Percentiles rank a stretch among this genome's conserved stretches.
Evolutionary conservation across 2,888 invertebrate genomes (phyloP).

Genomic region (Lottia scabra): DNA sequence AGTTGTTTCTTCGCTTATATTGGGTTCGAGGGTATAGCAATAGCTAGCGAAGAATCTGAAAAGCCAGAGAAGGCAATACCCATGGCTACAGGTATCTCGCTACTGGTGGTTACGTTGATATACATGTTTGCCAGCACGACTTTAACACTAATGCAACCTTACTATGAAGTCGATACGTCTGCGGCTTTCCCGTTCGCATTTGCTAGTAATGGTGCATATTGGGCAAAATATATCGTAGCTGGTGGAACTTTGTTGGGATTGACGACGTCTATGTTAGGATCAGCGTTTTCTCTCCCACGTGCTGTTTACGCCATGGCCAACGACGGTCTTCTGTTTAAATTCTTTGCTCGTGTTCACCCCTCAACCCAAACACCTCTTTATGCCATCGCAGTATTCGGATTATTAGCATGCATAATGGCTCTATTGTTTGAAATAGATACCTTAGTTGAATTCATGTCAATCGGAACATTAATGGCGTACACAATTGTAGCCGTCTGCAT

Average conservation of each 20-base stretch:
- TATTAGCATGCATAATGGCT: constrained; percentile 75
- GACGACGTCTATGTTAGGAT: constrained; percentile 75
- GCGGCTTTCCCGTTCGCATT: constrained; percentile 66
- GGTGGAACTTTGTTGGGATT: constrained; percentile 64
- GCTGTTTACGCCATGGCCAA: constrained; percentile 92
- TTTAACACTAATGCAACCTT: constrained; percentile 63
- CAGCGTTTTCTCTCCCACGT: constrained; percentile 86
- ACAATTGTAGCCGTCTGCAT: constrained; percentile 92
- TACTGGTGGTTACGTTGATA: constrained; percentile 58
- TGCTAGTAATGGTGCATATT: constrained; percentile 51
- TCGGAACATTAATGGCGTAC: constrained; percentile 92
- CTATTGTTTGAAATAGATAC: constrained; percentile 88
- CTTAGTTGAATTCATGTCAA: constrained; percentile 94
- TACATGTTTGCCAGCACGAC: constrained; percentile 60
- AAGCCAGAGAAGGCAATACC: constrained; percentile 68
- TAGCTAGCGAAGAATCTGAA: constrained; percentile 69
- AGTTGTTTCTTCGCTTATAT: constrained; percentile 70
- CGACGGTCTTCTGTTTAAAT: constrained; percentile 85
- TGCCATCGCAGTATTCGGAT: constrained; percentile 61
- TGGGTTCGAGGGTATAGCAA: constrained; percentile 70
- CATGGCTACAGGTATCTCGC: constrained; percentile 60
- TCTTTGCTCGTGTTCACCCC: constrained; percentile 78
- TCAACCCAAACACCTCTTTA: constrained; percentile 77
- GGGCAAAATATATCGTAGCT: constrained; percentile 65
- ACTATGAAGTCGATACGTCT: constrained; percentile 48